phyloP scores from a whole-genome alignment of 2,888 invertebrate genomes.

The Ochropacha duplaris region DNA sequence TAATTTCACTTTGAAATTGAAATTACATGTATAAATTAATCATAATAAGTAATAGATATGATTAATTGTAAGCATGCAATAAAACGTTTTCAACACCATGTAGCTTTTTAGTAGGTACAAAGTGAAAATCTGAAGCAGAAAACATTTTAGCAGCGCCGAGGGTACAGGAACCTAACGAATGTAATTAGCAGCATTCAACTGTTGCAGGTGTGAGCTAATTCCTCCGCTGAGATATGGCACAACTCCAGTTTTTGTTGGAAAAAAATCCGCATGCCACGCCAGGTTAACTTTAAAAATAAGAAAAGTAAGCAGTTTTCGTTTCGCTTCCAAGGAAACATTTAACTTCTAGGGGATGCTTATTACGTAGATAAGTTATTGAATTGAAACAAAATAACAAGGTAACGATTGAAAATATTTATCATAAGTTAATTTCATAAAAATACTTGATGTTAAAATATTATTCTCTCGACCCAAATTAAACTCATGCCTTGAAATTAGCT shows the following conservation, averaged over 20 bases:
- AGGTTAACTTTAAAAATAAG: background rate
- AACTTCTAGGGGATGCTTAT: background rate
- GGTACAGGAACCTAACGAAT: constrained; percentile 28
- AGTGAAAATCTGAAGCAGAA: background rate
- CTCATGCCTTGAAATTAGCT: too few relatives aligned
- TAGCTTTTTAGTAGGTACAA: background rate
- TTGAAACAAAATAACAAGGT: too few relatives aligned
- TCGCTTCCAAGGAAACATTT: background rate
- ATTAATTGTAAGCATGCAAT: too few relatives aligned
- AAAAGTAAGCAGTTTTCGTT: background rate
- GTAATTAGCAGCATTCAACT: constrained; percentile 63
- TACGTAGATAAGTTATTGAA: too few relatives aligned
- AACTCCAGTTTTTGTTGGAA: constrained; percentile 23
- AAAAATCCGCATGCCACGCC: background rate
- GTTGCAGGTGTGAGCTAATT: constrained; percentile 55
- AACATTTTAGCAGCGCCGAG: background rate
- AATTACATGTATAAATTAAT: too few relatives aligned
- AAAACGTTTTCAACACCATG: background rate
- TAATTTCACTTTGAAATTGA: too few relatives aligned
- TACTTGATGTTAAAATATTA: too few relatives aligned
- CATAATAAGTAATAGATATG: too few relatives aligned
- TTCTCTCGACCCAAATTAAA: too few relatives aligned
- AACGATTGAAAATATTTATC: too few relatives aligned
- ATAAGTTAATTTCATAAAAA: too few relatives aligned
- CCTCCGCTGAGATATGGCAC: constrained; percentile 26